Base-by-base conservation (phyloP, 2,797 vertebrate genomes). In the Paedocypris micromegethes region DNA sequence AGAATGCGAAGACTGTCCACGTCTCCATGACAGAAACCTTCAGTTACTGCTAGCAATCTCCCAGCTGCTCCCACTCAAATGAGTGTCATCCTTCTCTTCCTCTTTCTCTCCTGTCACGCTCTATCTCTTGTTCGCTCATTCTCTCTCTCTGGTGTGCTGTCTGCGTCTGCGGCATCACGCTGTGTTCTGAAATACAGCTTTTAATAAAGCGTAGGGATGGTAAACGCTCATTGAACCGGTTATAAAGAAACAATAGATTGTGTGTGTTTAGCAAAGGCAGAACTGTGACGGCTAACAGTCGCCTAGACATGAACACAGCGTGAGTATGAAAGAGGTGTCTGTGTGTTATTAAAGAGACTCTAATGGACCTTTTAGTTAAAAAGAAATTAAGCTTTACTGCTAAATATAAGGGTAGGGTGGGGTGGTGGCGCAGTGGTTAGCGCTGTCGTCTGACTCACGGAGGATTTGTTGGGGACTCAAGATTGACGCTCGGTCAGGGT, bases 111-210 rank as follows among this genome's bases (percentile, higher is more conserved):
- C 76, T 70, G 45, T 48, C 61, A 2, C 1, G 9, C 56, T 50
- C 58, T 50, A 49, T 65, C 78, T 68, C 70, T 80, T 82, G 73
- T 72, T 54, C 39, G 48, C 48, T 56, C n/a, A 6, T 58, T 55
- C 56, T 23, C 44, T 39, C n/a, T 43, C 53, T 78, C 73, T 82
- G 76, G 70, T 70, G 41, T 6, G 37, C 56, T 40, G 52, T 61
- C 66, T 58, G 54, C 60, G 37, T 57, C 42, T 59, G 53, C 59
- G 72, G 75, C 79, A 78, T 76, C 58, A 76, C 51, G 70, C 72
- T 82, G 82, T 41, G 77, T 78, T 74, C 77, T 88, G 86, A 90
- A 88, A 89, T 87, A 89, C 86, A 84, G 71, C 85, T 88, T 90
- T 91, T 88, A 90, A 90, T 88, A 89, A 88, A 88, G 86, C 83